These are phyloP conservation scores for Leuctra nigra DNA, from an alignment of 2,888 invertebrate genomes.

Conservation along the genomic window DNA sequence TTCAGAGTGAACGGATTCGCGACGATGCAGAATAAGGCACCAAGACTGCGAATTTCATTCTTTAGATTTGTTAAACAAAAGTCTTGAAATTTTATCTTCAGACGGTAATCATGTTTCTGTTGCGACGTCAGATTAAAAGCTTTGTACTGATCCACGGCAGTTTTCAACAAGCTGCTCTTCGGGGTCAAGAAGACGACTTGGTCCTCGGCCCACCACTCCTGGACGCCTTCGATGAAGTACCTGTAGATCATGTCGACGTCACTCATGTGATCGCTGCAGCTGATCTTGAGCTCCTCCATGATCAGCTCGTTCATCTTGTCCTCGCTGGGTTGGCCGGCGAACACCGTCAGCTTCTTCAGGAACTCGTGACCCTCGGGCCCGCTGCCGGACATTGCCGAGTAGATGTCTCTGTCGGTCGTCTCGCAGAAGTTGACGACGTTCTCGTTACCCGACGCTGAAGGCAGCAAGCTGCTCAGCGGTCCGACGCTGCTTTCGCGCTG, in stretches of 20 bases:
- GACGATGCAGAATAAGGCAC: neutral
- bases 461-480: neutral
- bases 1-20: neutral
- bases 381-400: neutral
- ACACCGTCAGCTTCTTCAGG: slow-evolving; percentile 8
- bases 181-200: neutral
- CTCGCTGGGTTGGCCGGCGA: slow-evolving; percentile 10
- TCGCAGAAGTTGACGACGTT: slow-evolving; percentile 1
- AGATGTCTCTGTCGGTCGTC: neutral
- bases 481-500: neutral
- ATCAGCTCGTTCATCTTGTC: slow-evolving; percentile 9
- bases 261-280: slow-evolving; percentile 3
- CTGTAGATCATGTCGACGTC: slow-evolving; percentile 12
- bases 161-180: neutral
- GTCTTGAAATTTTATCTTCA: slow-evolving; percentile 3
- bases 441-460: neutral
- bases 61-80: neutral
- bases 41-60: neutral
- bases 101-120: slow-evolving; percentile 9
- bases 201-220: slow-evolving; percentile 13
- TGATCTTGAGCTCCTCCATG: slow-evolving; percentile 13
- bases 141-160: slow-evolving; percentile 7
- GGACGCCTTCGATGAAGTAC: slow-evolving; percentile 6
- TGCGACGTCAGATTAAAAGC: neutral
- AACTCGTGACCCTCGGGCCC: slow-evolving; percentile 5